Base-by-base conservation (phyloP, 2,797 vertebrate genomes). In the Manis crassicaudata region DNA sequence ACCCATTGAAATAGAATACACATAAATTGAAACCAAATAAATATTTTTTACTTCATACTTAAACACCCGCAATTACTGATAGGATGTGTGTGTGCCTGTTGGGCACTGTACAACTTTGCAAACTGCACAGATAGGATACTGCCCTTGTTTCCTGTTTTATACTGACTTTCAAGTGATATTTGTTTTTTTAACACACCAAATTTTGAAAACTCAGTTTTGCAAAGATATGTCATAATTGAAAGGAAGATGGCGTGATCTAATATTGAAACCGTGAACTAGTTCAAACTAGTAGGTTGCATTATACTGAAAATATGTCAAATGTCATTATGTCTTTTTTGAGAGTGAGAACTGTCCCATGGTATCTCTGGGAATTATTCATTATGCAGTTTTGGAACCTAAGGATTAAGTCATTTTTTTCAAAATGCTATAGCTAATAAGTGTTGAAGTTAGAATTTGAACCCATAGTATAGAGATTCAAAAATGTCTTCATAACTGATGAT, bases 401-500 rank as follows among this genome's bases (percentile, higher is more conserved):
- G 12, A 5, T 29, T 83, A 32, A 87, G n/a, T 32, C n/a, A 63
- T 72, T 94, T 94, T 94, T 94, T 32, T 88, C 54, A 72, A 96
- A 68, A 37, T 70, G 50, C 60, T 32, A 86, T 58, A 85, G 7
- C 50, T 65, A 52, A 7, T 29, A 86, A 27, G 32, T 91, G 6
- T 79, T 79, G 54, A 54, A 40, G 6, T 56, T 67, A 94, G n/a
- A 82, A 65, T 23, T 72, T 29, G 12, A 79, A 43, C 21, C 32
- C 50, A 77, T 27, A 25, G 10, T 75, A 43, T 83, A 50, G 14
- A 21, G 23, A 83, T 79, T 88, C 32, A 76, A 72, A 46, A 83
- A 58, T 70, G 79, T 58, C 46, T 94, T 54, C 94, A 32, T 46
- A 77, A 91, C 25, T n/a, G 8, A 29, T 75, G 21, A 70, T 77